These are phyloP conservation scores for Actenoides hombroni DNA, from an alignment of 2,113 vertebrate species.

Conservation along the genomic window DNA sequence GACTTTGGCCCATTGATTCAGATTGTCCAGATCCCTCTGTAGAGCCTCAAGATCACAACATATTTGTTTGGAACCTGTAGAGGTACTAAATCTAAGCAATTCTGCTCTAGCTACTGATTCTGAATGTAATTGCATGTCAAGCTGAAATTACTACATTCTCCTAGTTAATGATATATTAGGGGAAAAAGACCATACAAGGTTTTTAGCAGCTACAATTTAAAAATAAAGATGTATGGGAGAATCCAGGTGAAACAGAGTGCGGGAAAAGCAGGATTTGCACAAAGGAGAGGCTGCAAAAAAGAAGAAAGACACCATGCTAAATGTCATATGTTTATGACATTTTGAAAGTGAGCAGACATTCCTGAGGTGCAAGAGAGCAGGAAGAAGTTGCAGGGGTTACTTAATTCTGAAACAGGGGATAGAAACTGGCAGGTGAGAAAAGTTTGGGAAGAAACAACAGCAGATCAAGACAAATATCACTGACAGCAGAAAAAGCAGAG, in stretches of 20 bases:
- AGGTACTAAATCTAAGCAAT: not conserved
- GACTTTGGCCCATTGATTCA: not conserved
- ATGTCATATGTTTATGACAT: not conserved
- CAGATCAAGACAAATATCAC: not conserved
- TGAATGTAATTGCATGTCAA: not conserved
- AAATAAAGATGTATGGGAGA: not conserved
- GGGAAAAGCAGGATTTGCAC: not conserved
- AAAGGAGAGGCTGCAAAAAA: not conserved
- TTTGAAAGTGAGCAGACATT: not conserved
- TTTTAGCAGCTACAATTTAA: not conserved
- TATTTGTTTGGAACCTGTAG: not conserved
- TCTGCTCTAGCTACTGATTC: not conserved
- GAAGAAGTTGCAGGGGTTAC: not conserved
- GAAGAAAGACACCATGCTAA: not conserved
- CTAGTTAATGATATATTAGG: not conserved
- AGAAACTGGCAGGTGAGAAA: not conserved
- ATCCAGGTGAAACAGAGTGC: not conserved
- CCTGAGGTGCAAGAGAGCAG: not conserved
- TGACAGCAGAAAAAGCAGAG: not conserved
- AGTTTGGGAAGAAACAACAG: not conserved
- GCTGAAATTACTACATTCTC: not conserved
- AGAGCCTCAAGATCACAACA: not conserved
- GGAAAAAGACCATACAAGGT: rapidly evolving
- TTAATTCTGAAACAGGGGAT: not conserved
- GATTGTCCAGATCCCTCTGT: not conserved